A percentile compares a stretch with the other conserved stretches of the same genome.
Conservation (phyloP, 2,113 vertebrate genomes). For the Vanacampus margaritifer region DNA sequence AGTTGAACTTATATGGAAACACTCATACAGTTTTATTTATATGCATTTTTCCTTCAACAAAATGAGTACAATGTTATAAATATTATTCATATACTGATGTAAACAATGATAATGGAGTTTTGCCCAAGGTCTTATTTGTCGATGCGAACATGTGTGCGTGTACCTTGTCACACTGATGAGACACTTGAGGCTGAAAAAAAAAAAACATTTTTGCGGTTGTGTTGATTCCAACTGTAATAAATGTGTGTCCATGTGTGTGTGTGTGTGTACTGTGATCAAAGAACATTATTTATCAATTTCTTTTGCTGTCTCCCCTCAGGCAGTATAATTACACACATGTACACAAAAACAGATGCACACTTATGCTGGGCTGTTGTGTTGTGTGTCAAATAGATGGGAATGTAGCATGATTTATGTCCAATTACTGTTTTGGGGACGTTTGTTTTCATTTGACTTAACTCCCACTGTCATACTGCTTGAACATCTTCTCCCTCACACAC, state of each 20-base stretch:
- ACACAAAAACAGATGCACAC: conserved; percentile 11
- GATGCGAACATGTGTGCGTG: neutral
- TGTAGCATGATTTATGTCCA: conserved; percentile 39
- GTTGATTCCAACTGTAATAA: conserved; percentile 35
- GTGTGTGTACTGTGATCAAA: conserved; percentile 54
- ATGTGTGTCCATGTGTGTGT: conserved; percentile 16
- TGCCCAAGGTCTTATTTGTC: neutral
- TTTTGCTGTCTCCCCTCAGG: conserved; percentile 54
- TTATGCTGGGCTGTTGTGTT: conserved; percentile 37
- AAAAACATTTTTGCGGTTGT: neutral
- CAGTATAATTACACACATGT: conserved; percentile 34
- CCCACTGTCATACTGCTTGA: conserved; percentile 25
- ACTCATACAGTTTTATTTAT: neutral
- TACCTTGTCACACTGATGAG: neutral
- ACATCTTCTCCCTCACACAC: conserved; percentile 10
- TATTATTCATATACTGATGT: neutral
- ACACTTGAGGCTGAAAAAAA: conserved; percentile 10
- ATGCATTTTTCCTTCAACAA: neutral
- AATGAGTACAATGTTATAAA: no score
- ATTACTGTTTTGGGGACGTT: conserved; percentile 28
- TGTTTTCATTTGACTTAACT: conserved; percentile 40
- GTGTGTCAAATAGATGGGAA: conserved; percentile 48
- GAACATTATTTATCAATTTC: conserved; percentile 63
- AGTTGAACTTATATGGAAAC: no score
- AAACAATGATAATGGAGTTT: neutral